Base-by-base conservation (phyloP, 2,888 invertebrate species). In the Orthosia gothica region DNA sequence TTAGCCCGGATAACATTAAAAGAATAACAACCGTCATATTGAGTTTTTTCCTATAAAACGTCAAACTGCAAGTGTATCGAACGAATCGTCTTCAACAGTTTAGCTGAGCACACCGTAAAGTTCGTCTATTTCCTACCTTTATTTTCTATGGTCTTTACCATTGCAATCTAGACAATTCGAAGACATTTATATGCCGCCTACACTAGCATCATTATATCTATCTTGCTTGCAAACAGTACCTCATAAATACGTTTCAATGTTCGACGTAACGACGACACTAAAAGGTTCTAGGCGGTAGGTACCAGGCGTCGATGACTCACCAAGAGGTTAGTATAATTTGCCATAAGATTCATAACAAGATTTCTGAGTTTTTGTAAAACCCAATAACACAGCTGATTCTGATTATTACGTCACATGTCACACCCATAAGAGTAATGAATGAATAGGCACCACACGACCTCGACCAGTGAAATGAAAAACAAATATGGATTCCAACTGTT, bases 241-340 rank as follows among this genome's bases (percentile, higher is more conserved):
- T 67, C 64, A 49, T 80, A 79, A 78, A 78, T 77, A 66, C 18
- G n/a, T 55, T 62, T 52, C 57, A 66, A 70, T 45, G 18, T 58
- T 70, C 68, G 65, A 58, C 23, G 18, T 65, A 9, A 64, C 54
- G 57, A 49, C 67, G 52, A 52, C 55, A 55, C 32, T 45, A 20
- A 15, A 57, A 73, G 67, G 61, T 50, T 50, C 52, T 50, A 64
- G 9, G 40, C 40, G 40, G 40, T 40, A 40, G 40, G 52, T 12
- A 70, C 57, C 52, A 5, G 40, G 47, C 20, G 15, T 40, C 26
- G 73, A 75, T 87, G 85, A 87, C 54, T 87, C 85, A 85, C 47
- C 40, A 69, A 66, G 18, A 76, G 26, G 52, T 13, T 65, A 13
- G 26, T 40, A 64, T 58, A 32, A 67, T 81, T 78, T 78, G 52